Percentiles rank a stretch among this genome's conserved stretches.
Evolutionary conservation across 2,113 vertebrate genomes (phyloP).

Genomic region (Corynorhinus townsendii): DNA sequence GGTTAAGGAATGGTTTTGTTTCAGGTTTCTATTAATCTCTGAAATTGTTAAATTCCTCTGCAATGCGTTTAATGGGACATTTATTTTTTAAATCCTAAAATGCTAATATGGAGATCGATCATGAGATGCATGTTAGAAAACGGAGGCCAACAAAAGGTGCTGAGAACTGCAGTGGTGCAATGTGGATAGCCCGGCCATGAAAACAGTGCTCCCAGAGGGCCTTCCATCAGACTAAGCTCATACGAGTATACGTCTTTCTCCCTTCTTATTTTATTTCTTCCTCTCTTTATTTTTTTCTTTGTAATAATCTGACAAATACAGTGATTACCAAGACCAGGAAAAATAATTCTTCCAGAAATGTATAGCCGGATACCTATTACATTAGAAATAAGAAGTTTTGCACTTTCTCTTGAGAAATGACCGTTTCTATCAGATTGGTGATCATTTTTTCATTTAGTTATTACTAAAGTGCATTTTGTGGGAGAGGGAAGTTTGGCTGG

Average conservation of each 20-base stretch:
- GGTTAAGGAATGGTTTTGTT: not conserved
- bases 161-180: fast-evolving
- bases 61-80: not conserved
- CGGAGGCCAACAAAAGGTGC: not conserved
- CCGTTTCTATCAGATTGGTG: not conserved
- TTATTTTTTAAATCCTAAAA: not conserved
- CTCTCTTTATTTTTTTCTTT: not conserved
- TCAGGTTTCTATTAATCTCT: not conserved
- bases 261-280: not conserved
- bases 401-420: not conserved
- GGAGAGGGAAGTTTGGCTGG: not conserved
- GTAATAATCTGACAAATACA: not conserved
- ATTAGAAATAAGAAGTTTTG: not conserved
- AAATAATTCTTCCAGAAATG: not conserved
- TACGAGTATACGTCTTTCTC: not conserved
- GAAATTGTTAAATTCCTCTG: not conserved
- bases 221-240: not conserved
- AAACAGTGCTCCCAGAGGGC: fast-evolving
- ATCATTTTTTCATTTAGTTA: not conserved
- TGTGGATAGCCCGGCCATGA: not conserved
- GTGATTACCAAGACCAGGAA: not conserved
- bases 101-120: not conserved
- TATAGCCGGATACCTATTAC: not conserved
- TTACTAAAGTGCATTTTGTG: not conserved
- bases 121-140: not conserved